Conservation (phyloP, 2,797 vertebrate genomes). For the Meda fulgida region DNA sequence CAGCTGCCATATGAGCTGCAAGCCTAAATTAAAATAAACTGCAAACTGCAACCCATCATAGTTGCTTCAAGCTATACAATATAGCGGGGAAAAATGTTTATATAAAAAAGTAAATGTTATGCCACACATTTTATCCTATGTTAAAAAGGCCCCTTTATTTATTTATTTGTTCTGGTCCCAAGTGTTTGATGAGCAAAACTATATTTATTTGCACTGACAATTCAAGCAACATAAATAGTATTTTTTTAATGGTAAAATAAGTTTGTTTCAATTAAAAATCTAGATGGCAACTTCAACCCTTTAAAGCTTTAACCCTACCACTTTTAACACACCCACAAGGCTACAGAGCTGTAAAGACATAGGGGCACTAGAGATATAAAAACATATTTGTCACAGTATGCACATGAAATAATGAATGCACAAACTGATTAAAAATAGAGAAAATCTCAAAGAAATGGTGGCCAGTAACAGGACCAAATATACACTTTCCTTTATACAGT, state of each 20-base stretch:
- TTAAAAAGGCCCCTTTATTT: not conserved
- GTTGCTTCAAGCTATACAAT: not conserved
- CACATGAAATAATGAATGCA: not conserved
- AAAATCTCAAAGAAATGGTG: not conserved
- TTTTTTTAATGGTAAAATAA: not conserved
- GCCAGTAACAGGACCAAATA: not conserved
- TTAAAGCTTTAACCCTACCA: too few species aligned
- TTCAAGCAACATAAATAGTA: not conserved
- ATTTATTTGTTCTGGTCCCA: not conserved
- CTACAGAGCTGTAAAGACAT: not conserved
- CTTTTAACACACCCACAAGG: too few species aligned
- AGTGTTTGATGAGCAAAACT: not conserved
- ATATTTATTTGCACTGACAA: not conserved
- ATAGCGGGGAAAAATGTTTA: not conserved
- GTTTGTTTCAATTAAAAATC: not conserved
- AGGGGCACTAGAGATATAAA: not conserved
- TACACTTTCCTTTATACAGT: not conserved
- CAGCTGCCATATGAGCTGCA: slow-evolving; percentile 22
- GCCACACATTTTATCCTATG: not conserved
- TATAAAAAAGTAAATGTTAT: not conserved
- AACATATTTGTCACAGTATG: not conserved
- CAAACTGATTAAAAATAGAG: not conserved
- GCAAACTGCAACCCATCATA: slow-evolving; percentile 9
- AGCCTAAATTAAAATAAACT: slow-evolving; percentile 31
- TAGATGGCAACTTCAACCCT: not conserved